These are phyloP conservation scores for Palythoa grandiflora DNA, from an alignment of 92 coral and sea anemone species.

Conservation along the genomic window DNA sequence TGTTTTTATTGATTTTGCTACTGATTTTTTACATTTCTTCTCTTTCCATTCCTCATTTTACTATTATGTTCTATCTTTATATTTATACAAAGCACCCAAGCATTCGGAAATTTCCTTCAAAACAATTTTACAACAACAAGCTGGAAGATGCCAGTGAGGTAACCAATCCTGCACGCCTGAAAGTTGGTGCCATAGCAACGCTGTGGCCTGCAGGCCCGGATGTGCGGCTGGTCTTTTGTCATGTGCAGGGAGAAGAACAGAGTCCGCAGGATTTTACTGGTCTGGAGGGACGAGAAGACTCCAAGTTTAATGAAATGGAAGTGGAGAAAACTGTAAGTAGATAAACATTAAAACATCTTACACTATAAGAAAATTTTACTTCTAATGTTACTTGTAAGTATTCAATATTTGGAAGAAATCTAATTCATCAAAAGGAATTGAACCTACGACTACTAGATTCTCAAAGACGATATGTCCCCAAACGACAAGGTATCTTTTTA, in stretches of 20 bases:
- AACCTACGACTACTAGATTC: too few relatives aligned
- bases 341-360: background rate
- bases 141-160: conserved; percentile 66
- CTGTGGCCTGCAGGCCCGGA: conserved; percentile 79
- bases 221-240: conserved; percentile 77
- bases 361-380: too few relatives aligned
- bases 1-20: too few relatives aligned
- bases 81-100: conserved; percentile 73
- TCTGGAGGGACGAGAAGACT: conserved; percentile 66
- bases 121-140: conserved; percentile 70
- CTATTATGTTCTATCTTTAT: background rate
- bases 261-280: conserved; percentile 61
- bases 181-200: conserved; percentile 56
- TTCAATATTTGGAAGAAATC: too few relatives aligned
- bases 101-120: conserved; percentile 73
- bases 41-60: background rate
- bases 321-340: conserved; percentile 74
- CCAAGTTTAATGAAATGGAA: conserved; percentile 75
- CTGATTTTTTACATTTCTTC: too few relatives aligned
- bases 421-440: too few relatives aligned
- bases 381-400: too few relatives aligned
- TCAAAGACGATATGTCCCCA: too few relatives aligned
- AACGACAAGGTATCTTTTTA: too few relatives aligned
- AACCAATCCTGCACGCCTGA: conserved; percentile 42
- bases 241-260: conserved; percentile 78